Base-by-base conservation (phyloP, 2,888 invertebrate species). In the Orthosia gothica region DNA sequence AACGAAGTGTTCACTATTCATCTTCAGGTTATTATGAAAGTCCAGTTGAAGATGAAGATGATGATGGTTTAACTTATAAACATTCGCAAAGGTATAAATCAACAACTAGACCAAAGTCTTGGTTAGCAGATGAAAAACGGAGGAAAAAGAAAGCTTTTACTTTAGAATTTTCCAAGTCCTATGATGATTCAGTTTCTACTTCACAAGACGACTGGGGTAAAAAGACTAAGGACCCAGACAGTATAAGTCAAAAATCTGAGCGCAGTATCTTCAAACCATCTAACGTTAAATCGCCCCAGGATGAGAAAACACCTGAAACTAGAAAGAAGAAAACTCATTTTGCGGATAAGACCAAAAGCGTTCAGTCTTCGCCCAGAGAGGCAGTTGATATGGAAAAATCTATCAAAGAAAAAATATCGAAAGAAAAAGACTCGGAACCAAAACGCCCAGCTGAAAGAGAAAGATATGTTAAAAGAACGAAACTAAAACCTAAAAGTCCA, bases 21-120 rank as follows among this genome's bases (percentile, higher is more conserved):
- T 98, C 98, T 9, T 98, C 98, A 5, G 98, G 98, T 1, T 98
- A 98, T 92, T 98, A 98, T 90, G 98, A 98, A 92, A 98, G 98
- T 91, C 98, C 98, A 18, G 97, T 97, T 58, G 98, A 98, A 78
- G 98, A 98, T 87, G 97, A 97, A 85, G 97, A 97, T 86, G 94
- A 96, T 85, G 96, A 96, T 78, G 96, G 97, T 67, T 93, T 97
- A 92, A 97, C 97, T 15, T 97, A 97, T 75, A 97, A 96, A 79
- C 96, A 97, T 88, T 97, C 97, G 15, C 96, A 96, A 88, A 96
- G 94, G 87, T 97, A 97, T 82, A 92, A 95, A 90, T 94, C 95
- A 47, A 88, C 94, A 15, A 92, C 89, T 59, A 94, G 97, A 87
- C 95, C 94, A 55, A 95, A 95, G 76, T 93, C 94, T 52, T 98